phyloP scores from a whole-genome alignment of 2,113 vertebrate species.

The Triplophysa rosa region DNA sequence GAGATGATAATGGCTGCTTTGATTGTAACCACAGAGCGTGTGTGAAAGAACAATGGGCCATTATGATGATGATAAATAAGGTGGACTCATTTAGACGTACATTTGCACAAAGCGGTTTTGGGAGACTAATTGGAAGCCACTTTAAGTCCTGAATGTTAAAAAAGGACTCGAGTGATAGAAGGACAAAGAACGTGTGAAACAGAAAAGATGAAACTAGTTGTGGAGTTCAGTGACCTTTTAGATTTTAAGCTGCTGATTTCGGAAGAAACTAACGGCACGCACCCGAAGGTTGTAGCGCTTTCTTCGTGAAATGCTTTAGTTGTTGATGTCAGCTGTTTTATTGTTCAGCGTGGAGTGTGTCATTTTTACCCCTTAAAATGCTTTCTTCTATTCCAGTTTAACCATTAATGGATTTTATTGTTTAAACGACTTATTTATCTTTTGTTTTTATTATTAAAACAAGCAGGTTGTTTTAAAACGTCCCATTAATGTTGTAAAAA shows the following conservation, averaged over 20 bases:
- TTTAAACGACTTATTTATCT: too few relatives aligned
- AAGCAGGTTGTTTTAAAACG: too few relatives aligned
- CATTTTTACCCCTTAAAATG: not conserved
- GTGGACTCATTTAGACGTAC: constrained; percentile 69
- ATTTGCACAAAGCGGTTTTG: constrained; percentile 66
- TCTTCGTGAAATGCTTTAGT: not conserved
- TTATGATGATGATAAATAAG: constrained; percentile 75
- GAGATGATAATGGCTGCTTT: constrained; percentile 71
- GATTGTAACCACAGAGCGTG: constrained; percentile 73
- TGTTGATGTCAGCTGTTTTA: too few relatives aligned
- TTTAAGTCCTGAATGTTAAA: constrained; percentile 42
- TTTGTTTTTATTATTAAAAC: too few relatives aligned
- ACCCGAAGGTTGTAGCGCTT: not conserved
- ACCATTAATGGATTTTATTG: too few relatives aligned
- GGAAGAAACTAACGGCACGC: not conserved
- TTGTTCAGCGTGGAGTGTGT: not conserved
- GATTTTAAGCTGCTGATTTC: not conserved
- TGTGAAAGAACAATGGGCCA: constrained; percentile 69
- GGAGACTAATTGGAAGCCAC: constrained; percentile 66
- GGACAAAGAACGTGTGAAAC: not conserved
- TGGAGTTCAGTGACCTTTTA: not conserved
- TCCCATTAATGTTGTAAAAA: too few relatives aligned
- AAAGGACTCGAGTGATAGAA: not conserved
- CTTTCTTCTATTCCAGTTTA: too few relatives aligned
- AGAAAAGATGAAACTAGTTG: not conserved